Evolutionary conservation across 2,113 vertebrate genomes (phyloP).

Genomic region (Eupsittula cactorum): DNA sequence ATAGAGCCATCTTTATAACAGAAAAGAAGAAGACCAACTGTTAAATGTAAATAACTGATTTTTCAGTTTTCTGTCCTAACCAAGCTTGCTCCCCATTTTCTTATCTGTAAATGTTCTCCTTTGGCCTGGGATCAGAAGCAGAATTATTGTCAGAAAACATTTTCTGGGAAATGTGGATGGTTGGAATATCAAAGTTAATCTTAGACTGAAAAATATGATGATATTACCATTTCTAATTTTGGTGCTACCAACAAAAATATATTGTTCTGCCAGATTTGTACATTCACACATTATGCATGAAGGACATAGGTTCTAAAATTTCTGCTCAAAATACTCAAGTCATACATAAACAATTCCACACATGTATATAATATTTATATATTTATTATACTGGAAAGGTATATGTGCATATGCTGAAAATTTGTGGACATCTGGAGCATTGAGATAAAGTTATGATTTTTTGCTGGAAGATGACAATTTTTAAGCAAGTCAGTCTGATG

Average conservation of each 20-base stretch:
- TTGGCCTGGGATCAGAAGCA: not conserved
- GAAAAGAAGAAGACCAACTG: not conserved
- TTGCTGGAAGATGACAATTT: not conserved
- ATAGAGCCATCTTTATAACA: not conserved
- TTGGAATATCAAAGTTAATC: slow-evolving; percentile 39
- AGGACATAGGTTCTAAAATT: slow-evolving; percentile 14
- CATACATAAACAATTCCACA: not conserved
- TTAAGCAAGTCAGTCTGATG: not conserved
- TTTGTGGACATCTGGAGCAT: slow-evolving; percentile 7
- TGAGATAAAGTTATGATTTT: not conserved
- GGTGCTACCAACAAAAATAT: slow-evolving; percentile 40
- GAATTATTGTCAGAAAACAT: slow-evolving; percentile 27
- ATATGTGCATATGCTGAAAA: not conserved
- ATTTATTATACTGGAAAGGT: slow-evolving; percentile 40
- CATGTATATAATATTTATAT: not conserved
- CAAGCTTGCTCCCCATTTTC: not conserved
- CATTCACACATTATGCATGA: slow-evolving; percentile 16
- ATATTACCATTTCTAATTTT: slow-evolving; percentile 8
- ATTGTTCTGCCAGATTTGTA: not conserved
- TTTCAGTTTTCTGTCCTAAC: not conserved
- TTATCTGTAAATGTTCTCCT: not conserved
- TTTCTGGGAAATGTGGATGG: not conserved
- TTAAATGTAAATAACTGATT: not conserved
- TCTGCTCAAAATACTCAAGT: not conserved
- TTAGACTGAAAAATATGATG: slow-evolving; percentile 34